These are phyloP conservation scores for Odontocolon sp. DNA, from an alignment of 2,888 invertebrate species.

Conservation along the genomic window DNA sequence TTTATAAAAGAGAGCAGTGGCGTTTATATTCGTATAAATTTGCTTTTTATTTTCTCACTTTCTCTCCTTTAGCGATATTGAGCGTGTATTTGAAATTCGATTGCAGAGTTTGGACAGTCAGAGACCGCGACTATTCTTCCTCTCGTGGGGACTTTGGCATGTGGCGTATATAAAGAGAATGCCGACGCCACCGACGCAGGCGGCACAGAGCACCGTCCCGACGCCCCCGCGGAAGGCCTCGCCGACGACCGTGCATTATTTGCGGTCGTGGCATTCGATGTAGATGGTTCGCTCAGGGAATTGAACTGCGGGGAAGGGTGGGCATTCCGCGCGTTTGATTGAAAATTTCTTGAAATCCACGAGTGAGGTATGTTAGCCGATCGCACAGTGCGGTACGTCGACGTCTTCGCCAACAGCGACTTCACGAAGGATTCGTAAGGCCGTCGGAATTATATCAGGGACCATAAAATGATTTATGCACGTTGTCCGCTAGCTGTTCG, in stretches of 20 bases:
- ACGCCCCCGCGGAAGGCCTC: constrained; percentile 51
- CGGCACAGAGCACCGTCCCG: constrained; percentile 15
- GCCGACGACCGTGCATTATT: constrained; percentile 75
- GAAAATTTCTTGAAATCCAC: constrained; percentile 79
- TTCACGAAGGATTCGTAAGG: not conserved
- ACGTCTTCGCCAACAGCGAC: constrained; percentile 5
- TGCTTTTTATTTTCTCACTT: constrained; percentile 18
- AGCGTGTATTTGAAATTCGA: constrained; percentile 36
- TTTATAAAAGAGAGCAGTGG: too few relatives aligned
- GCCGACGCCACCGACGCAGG: constrained; percentile 39
- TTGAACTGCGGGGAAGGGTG: constrained; percentile 64
- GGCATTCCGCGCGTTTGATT: constrained; percentile 79
- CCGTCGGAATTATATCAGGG: constrained; percentile 2
- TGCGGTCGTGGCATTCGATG: constrained; percentile 71
- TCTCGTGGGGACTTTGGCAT: constrained; percentile 24
- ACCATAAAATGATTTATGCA: too few relatives aligned
- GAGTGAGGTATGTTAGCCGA: constrained; percentile 69
- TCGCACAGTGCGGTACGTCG: constrained; percentile 54
- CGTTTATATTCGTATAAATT: not conserved
- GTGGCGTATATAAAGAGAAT: constrained; percentile 58
- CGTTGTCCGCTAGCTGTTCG: too few relatives aligned
- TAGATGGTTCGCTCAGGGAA: constrained; percentile 64
- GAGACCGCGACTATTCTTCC: constrained; percentile 60
- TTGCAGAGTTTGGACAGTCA: constrained; percentile 57
- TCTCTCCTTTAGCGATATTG: constrained; percentile 18